Evolutionary conservation across 1,140 invertebrate genomes (phyloP).

Genomic region (Euwallacea similis): DNA sequence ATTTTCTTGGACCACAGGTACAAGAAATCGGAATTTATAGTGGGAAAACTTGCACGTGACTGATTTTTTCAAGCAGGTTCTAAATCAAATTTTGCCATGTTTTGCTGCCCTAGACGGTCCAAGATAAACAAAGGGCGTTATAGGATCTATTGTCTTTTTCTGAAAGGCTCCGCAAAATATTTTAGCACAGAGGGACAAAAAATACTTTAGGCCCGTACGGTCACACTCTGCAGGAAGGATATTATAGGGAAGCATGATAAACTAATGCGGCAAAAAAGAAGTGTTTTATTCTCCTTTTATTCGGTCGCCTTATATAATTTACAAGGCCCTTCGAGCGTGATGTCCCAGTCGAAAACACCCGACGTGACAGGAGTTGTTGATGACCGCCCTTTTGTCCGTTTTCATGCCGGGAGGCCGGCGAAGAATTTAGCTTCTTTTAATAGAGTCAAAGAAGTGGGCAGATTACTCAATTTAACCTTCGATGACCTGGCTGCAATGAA

Average conservation of each 20-base stretch:
- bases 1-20: too few relatives aligned
- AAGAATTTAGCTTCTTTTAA: background rate
- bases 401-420: background rate
- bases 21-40: too few relatives aligned
- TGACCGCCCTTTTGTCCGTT: background rate
- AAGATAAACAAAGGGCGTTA: conserved; percentile 18
- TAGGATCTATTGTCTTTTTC: conserved; percentile 19
- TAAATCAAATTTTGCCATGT: conserved; percentile 17
- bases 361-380: conserved; percentile 7
- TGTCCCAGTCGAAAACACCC: conserved; percentile 10
- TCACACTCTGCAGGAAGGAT: background rate
- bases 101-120: conserved; percentile 12
- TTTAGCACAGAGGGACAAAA: too few relatives aligned
- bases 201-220: too few relatives aligned
- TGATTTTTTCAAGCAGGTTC: conserved; percentile 18
- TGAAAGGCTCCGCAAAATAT: background rate
- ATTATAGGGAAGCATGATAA: background rate
- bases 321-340: conserved; percentile 11
- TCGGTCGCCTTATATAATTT: conserved; percentile 10
- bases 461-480: too few relatives aligned
- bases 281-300: conserved; percentile 1
- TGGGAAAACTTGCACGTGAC: conserved; percentile 5
- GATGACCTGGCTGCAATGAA: too few relatives aligned
- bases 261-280: conserved; percentile 4
- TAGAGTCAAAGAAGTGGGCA: background rate